A percentile compares a stretch with the other conserved stretches of the same genome.
These are phyloP conservation scores for Eristalis intricaria DNA, from an alignment of 2,888 invertebrate species.

Conservation along the genomic window DNA sequence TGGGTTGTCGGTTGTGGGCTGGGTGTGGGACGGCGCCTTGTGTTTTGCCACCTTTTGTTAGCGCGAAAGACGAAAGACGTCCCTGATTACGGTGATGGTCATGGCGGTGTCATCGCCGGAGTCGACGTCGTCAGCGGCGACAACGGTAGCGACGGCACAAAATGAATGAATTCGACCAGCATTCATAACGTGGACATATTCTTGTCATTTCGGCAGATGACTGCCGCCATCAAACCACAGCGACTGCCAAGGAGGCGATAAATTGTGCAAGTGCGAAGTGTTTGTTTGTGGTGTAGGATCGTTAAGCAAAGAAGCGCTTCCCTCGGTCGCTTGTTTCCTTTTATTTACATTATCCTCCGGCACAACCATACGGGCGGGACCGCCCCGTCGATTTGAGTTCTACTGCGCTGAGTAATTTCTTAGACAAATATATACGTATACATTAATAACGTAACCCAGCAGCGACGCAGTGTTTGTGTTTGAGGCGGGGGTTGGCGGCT, in stretches of 20 bases:
- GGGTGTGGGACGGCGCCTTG: slow-evolving; percentile 20
- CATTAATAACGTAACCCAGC: slow-evolving; percentile 60
- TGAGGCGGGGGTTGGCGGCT: neutral
- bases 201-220: slow-evolving; percentile 54
- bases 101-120: neutral
- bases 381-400: slow-evolving; percentile 13
- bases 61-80: slow-evolving; percentile 22
- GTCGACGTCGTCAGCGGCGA: neutral
- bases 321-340: slow-evolving; percentile 5
- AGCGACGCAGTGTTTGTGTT: slow-evolving; percentile 9
- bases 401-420: slow-evolving; percentile 61
- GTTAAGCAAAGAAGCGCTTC: slow-evolving; percentile 51
- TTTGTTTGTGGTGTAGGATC: slow-evolving; percentile 65
- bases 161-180: slow-evolving; percentile 64
- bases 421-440: slow-evolving; percentile 66
- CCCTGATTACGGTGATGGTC: neutral
- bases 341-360: slow-evolving; percentile 50
- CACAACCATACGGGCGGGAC: slow-evolving; percentile 61
- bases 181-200: slow-evolving; percentile 69
- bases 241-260: slow-evolving; percentile 53
- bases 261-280: slow-evolving; percentile 69
- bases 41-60: slow-evolving; percentile 36
- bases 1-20: slow-evolving; percentile 1
- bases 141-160: slow-evolving; percentile 18
- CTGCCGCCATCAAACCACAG: slow-evolving; percentile 19